Conservation (phyloP, 2,797 vertebrate species). For the Silurus lanzhouensis region DNA sequence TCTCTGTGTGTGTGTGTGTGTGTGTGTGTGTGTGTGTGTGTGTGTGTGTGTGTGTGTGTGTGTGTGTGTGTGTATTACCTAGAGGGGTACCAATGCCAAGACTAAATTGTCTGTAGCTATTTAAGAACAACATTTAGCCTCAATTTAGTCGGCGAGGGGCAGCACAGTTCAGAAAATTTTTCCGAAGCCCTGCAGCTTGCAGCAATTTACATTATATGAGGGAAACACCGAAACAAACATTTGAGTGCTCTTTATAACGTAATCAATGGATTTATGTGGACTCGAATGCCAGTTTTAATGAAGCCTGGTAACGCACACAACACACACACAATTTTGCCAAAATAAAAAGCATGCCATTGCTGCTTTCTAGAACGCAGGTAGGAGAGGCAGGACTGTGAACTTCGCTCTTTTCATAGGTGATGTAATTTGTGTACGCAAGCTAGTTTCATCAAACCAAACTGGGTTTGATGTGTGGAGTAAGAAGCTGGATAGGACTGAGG, state of each 20-base stretch:
- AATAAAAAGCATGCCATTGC: conserved; percentile 70
- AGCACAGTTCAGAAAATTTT: conserved; percentile 72
- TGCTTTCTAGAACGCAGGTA: conserved; percentile 40
- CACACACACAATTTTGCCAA: conserved; percentile 60
- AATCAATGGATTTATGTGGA: conserved; percentile 80
- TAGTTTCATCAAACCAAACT: background rate
- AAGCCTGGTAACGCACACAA: conserved; percentile 67
- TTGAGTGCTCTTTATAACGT: conserved; percentile 77
- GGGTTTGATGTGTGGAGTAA: conserved; percentile 21
- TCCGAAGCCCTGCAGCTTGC: conserved; percentile 81
- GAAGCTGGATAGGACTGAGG: background rate
- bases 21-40: conserved; percentile 29
- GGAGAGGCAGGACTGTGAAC: background rate
- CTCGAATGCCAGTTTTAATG: conserved; percentile 70
- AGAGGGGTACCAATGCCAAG: conserved; percentile 64
- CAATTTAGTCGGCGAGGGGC: conserved; percentile 79
- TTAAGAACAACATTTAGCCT: conserved; percentile 79
- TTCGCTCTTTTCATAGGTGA: conserved; percentile 17
- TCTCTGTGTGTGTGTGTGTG: conserved; percentile 31
- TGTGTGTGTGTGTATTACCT: conserved; percentile 24
- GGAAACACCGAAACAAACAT: conserved; percentile 81
- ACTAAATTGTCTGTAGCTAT: conserved; percentile 81
- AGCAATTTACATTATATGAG: conserved; percentile 82
- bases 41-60: conserved; percentile 28
- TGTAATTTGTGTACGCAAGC: conserved; percentile 12